Percentiles rank a stretch among this genome's conserved stretches.
phyloP scores from a whole-genome alignment of 2,888 invertebrate genomes.

The Euplexia lucipara region DNA sequence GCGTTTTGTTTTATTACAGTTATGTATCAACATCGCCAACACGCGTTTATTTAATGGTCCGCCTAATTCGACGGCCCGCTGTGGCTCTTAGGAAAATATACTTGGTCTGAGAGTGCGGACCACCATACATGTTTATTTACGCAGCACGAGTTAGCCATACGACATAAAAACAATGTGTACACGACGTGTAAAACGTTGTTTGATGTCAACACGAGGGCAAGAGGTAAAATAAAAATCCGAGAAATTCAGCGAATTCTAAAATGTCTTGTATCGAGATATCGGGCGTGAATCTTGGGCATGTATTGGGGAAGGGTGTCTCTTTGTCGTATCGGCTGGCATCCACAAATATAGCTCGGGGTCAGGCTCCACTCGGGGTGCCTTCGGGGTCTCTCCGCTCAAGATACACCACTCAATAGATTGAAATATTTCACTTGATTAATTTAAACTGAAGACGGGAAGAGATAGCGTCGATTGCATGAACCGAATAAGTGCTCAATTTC shows the following conservation, averaged over 20 bases:
- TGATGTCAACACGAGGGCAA: constrained; percentile 24
- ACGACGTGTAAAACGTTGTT: constrained; percentile 17
- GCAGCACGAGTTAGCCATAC: constrained; percentile 20
- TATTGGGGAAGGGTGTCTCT: constrained; percentile 49
- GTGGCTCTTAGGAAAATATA: constrained; percentile 64
- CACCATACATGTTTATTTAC: constrained; percentile 48
- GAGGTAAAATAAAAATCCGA: constrained; percentile 3
- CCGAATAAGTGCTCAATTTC: constrained; percentile 19
- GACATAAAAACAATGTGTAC: constrained; percentile 24
- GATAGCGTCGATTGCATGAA: constrained; percentile 44
- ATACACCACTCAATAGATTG: constrained; percentile 69
- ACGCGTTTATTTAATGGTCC: constrained; percentile 82
- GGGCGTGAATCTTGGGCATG: constrained; percentile 48
- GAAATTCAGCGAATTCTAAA: constrained; percentile 39
- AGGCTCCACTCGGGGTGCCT: constrained; percentile 66
- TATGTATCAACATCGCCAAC: constrained; percentile 83
- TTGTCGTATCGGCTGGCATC: constrained; percentile 69
- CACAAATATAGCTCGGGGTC: constrained; percentile 74
- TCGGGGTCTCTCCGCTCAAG: constrained; percentile 67
- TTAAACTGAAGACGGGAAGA: constrained; percentile 65
- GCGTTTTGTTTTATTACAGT: constrained; percentile 84
- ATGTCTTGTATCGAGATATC: constrained; percentile 39
- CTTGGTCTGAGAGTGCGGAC: constrained; percentile 34
- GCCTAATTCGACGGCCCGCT: constrained; percentile 73
- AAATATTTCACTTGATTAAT: constrained; percentile 78